Evolutionary conservation across 2,113 vertebrate species (phyloP).

Genomic region (Sinocyclocheilus anshuiensis): DNA sequence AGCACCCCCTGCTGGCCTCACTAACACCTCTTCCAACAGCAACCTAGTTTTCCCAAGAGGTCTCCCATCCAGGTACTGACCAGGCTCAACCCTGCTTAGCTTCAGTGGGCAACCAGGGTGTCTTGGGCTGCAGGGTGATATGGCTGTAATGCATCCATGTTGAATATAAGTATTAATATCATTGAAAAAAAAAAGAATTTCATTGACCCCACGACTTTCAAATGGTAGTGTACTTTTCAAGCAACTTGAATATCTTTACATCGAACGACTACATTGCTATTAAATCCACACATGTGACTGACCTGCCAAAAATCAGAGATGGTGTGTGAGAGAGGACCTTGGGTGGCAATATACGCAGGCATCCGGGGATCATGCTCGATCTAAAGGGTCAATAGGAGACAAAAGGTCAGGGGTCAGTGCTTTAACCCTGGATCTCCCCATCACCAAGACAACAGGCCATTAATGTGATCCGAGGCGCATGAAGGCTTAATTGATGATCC

Average conservation of each 20-base stretch:
- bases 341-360: conserved; percentile 96
- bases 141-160: background rate
- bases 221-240: background rate
- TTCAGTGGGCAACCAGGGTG: no score
- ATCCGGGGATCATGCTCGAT: conserved; percentile 97
- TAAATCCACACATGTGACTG: conserved; percentile 41
- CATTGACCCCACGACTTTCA: background rate
- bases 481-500: conserved; percentile 45
- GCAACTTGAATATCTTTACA: background rate
- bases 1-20: no score
- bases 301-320: conserved; percentile 99
- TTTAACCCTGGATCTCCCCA: conserved; percentile 24
- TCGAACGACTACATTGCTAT: background rate
- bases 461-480: conserved; percentile 36
- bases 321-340: conserved; percentile 94
- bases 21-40: no score
- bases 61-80: no score
- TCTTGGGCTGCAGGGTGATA: no score
- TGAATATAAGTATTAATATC: background rate
- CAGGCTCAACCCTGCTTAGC: no score
- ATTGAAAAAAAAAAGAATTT: background rate
- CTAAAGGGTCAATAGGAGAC: conserved; percentile 65
- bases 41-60: no score
- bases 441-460: conserved; percentile 43
- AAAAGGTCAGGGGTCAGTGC: conserved; percentile 39